Evolutionary conservation across 2,113 vertebrate species (phyloP), one percentile per base, ranked within the genome.

Genomic region (Hippoglossus stenolepis): DNA sequence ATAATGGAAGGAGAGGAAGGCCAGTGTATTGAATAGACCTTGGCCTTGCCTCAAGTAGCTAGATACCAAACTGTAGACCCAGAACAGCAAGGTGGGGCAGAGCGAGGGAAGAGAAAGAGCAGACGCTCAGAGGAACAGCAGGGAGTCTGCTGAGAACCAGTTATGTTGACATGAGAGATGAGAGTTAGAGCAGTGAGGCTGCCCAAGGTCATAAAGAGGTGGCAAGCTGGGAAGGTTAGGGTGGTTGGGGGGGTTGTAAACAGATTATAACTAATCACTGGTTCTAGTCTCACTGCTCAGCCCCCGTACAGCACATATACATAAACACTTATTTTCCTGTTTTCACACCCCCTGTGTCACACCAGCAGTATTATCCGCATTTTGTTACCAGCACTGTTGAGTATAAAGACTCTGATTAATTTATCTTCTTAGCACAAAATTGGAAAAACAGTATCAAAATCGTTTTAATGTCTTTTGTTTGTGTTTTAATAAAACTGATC

Each of bases 201-300:
- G 60, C 10, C 80, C 18, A 69, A 68, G 65, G 70, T 84, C 77
- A 65, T 26, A 28, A 54, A 63, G 71, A 10, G 35, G 53, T 15
- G 57, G 49, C 62, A 70, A 61, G 28, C 31, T 70, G 73, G 40
- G 74, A 67, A 35, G 77, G 62, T 56, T 47, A 53, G 47, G 17
- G 47, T 10, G 68, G 77, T 23, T 24, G 17, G 40, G 53, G 70
- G 21, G 64, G 26, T 62, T 75, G 70, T 89, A 82, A 89, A 86
- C 87, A 89, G 91, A 91, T 93, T 90, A 90, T 82, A 83, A 65
- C 86, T 90, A 84, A 90, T 87, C 88, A 84, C 88, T 77, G 60
- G 62, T 80, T 57, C 61, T 67, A 56, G 67, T 84, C 76, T 80
- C 61, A 35, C 57, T 43, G 54, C 84, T 71, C 82, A 66, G 79